These are phyloP conservation scores for Oophaga pumilio DNA, from an alignment of 2,113 vertebrate species.

Conservation along the genomic window DNA sequence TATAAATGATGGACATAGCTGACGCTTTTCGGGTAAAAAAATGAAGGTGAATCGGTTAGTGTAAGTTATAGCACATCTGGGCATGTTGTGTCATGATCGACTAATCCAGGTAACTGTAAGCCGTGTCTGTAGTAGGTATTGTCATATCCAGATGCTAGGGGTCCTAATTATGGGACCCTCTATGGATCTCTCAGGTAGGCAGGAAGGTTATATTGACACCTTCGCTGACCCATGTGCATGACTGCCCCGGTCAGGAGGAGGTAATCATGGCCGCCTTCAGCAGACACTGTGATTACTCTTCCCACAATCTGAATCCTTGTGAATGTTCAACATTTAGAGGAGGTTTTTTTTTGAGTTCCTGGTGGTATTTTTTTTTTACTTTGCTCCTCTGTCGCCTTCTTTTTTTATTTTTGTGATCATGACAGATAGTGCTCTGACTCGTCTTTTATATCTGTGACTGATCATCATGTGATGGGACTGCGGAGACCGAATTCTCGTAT, in stretches of 20 bases:
- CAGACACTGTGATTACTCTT: background rate
- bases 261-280: background rate
- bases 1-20: background rate
- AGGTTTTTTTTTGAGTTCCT: background rate
- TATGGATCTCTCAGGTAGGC: background rate
- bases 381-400: background rate
- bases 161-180: background rate
- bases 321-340: background rate
- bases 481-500: slow-evolving; percentile 1
- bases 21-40: background rate
- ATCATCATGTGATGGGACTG: slow-evolving; percentile 26
- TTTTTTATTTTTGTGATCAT: background rate
- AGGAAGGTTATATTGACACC: background rate
- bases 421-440: background rate
- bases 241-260: background rate
- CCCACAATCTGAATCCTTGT: background rate
- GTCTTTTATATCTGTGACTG: slow-evolving; percentile 3
- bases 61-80: background rate
- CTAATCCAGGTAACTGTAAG: background rate
- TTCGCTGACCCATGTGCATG: background rate
- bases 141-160: background rate
- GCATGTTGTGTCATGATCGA: background rate
- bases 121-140: background rate
- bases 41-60: background rate
- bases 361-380: background rate